Evolutionary conservation across 2,888 invertebrate species (phyloP).

Genomic region (Ornithoptera priamus): DNA sequence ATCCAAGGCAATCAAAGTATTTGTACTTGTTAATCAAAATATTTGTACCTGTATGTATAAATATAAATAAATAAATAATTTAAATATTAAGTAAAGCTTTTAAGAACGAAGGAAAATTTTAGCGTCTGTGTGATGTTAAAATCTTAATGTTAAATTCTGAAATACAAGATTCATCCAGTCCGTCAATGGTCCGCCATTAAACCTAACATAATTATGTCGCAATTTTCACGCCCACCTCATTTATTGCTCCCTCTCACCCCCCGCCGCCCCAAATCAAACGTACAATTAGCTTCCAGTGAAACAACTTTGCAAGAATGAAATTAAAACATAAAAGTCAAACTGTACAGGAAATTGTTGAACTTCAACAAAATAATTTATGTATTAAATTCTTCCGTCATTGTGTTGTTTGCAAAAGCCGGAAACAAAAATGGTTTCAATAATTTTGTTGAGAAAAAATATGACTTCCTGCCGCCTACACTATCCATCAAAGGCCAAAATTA

Average conservation of each 20-base stretch:
- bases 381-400: not conserved
- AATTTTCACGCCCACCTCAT: conserved; percentile 11
- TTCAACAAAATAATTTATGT: not conserved
- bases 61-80: not conserved
- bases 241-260: not conserved
- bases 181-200: conserved; percentile 4
- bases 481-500: too few relatives aligned
- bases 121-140: not conserved
- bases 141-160: not conserved
- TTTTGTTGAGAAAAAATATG: too few relatives aligned
- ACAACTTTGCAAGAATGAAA: not conserved
- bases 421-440: too few relatives aligned
- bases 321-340: not conserved
- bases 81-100: not conserved
- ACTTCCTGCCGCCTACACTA: too few relatives aligned
- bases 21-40: too few relatives aligned
- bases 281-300: conserved; percentile 8
- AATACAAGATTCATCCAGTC: conserved; percentile 5
- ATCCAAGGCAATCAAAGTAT: too few relatives aligned
- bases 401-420: not conserved
- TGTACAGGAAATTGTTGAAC: not conserved
- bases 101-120: not conserved
- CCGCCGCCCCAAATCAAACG: conserved; percentile 3
- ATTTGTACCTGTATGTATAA: too few relatives aligned
- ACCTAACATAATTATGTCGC: conserved; percentile 13